Conservation (phyloP, 2,888 invertebrate genomes). For the Zygothrica quintamaculata region DNA sequence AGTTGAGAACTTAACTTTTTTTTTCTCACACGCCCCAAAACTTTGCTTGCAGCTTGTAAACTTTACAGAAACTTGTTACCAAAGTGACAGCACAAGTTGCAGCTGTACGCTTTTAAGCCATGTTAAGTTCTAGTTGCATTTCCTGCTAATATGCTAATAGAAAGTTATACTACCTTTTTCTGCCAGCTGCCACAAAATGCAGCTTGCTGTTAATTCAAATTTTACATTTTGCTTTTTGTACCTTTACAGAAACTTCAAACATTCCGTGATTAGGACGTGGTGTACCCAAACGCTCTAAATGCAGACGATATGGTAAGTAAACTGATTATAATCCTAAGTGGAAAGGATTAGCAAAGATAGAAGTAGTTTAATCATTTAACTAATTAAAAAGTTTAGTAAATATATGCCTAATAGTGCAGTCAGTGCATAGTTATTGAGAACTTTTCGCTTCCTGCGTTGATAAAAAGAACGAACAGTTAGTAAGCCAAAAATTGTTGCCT, state of each 20-base stretch:
- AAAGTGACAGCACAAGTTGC: slow-evolving; percentile 44
- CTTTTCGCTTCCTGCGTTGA: not conserved
- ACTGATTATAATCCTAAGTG: not conserved
- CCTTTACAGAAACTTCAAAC: slow-evolving; percentile 80
- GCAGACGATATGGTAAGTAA: slow-evolving; percentile 85
- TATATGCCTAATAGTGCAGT: no score
- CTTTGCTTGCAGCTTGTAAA: slow-evolving; percentile 40
- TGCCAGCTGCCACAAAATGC: slow-evolving; percentile 12
- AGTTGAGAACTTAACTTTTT: slow-evolving; percentile 24
- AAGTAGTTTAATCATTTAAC: not conserved
- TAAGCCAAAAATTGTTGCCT: slow-evolving; percentile 38
- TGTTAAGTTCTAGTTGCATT: slow-evolving; percentile 27
- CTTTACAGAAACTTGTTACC: slow-evolving; percentile 28
- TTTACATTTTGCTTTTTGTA: slow-evolving; percentile 39
- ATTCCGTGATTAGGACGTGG: slow-evolving; percentile 84
- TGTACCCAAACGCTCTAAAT: slow-evolving; percentile 84
- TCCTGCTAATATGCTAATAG: slow-evolving; percentile 22
- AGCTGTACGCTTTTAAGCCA: slow-evolving; percentile 28
- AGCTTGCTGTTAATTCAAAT: slow-evolving; percentile 10
- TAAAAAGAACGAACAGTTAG: not conserved
- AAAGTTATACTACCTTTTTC: slow-evolving; percentile 9
- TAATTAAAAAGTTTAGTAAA: no score
- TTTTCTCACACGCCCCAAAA: slow-evolving; percentile 40
- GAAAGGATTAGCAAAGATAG: no score
- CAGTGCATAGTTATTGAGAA: not conserved